Evolutionary conservation across 92 coral and sea anemone genomes (phyloP), one percentile per base, ranked within the genome.

Genomic region (Paramuricea clavata): DNA sequence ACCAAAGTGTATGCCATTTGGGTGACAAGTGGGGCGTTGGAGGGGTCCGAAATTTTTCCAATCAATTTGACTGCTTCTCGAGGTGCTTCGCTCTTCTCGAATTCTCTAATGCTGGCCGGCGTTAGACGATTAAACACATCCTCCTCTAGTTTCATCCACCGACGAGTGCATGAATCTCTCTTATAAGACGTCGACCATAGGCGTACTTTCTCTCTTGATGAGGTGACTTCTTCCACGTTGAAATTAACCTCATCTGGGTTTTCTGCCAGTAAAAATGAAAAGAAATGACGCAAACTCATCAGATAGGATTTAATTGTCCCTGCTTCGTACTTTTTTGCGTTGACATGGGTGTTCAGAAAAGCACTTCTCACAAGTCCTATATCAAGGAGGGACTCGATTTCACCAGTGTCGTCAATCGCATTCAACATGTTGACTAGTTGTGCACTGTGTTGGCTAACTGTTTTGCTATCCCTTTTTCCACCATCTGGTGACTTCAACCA

Each of bases 71-170:
- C 82, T 25, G 87, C 90, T 35, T 90, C 74, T 68, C 93, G 43
- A 0, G 93, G 86, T n/a, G 88, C 93, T 69, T 76, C 59, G 70
- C 93, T 86, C 28, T 36, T 74, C 60, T 89, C 89, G 69, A 92
- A 89, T 17, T 69, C 52, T 5, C 28, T 32, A 41, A 89, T 86
- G 39, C 78, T 60, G 17, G 79, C 81, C n/a, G 91, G 88, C 15
- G 89, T 49, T 36, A 89, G 82, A 23, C 86, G 31, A 23, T 81
- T 36, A 19, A 28, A 26, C 15, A 69, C 21, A 64, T 89, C 93
- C 39, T 89, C 88, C 56, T 87, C 86, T 87, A 92, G 85, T 52
- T 92, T 92, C 54, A 89, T 83, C 94, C 92, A 89, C 23, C 88
- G 76, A 28, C 87, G 72, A 34, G 87, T 89, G 2, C 84, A 12